These are phyloP conservation scores for Torymus texanus DNA, from an alignment of 2,888 invertebrate genomes.

Conservation along the genomic window DNA sequence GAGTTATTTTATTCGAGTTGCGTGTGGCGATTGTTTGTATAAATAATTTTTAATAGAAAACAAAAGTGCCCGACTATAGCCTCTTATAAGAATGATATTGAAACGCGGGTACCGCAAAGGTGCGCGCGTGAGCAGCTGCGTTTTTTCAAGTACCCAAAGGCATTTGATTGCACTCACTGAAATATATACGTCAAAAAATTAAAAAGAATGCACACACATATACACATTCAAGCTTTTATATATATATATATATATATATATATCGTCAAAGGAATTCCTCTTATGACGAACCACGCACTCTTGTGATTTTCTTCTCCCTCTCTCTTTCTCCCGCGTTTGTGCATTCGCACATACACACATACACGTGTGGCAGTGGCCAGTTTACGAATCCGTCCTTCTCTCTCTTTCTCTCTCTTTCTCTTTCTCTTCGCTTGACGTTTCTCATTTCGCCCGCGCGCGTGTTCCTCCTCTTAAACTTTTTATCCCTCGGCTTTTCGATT, in stretches of 20 bases:
- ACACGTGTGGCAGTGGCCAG: slow-evolving; percentile 40
- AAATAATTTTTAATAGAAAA: background rate
- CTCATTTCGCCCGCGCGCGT: slow-evolving; percentile 40
- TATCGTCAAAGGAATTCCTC: slow-evolving; percentile 73
- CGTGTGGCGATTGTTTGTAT: background rate
- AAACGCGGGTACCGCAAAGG: too few relatives aligned
- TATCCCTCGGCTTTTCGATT: slow-evolving; percentile 52
- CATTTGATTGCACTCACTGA: too few relatives aligned
- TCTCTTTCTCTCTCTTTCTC: slow-evolving; percentile 44
- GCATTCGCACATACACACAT: background rate
- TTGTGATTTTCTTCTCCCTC: slow-evolving; percentile 67
- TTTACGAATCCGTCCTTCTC: slow-evolving; percentile 45
- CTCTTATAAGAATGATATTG: too few relatives aligned
- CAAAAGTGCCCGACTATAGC: background rate
- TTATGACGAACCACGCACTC: slow-evolving; percentile 72
- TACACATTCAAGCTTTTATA: background rate
- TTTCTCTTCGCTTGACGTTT: slow-evolving; percentile 43
- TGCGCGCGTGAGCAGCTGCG: too few relatives aligned
- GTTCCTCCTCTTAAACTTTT: slow-evolving; percentile 44
- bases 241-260: slow-evolving; percentile 62
- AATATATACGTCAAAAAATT: too few relatives aligned
- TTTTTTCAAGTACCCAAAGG: too few relatives aligned
- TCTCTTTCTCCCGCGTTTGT: background rate
- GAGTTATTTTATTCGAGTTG: too few relatives aligned
- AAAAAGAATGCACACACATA: too few relatives aligned